Evolutionary conservation across 2,113 vertebrate species (phyloP), one percentile per base, ranked within the genome.

Genomic region (Dascyllus trimaculatus): DNA sequence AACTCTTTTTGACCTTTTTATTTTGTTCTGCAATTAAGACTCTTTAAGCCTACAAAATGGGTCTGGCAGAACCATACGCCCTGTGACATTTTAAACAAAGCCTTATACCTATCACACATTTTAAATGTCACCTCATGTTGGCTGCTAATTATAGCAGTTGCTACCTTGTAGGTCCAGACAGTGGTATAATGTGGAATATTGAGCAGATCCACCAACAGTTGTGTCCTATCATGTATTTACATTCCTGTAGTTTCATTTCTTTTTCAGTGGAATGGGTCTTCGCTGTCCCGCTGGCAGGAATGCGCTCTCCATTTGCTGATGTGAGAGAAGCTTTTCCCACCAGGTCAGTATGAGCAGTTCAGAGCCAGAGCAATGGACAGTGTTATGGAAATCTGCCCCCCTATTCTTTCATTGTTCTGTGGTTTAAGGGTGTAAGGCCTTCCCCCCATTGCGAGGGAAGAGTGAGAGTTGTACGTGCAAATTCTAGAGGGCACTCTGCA

Each of bases 331-430:
- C 52, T 87, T 86, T 87, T 88, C 80, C 86, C 71, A 69, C 61
- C 71, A 18, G 71, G 85, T 86, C 79, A 61, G 69, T 82, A n/a
- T 80, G 84, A 78, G 78, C 64, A 78, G 62, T 60, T 80, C 69
- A 74, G 71, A 86, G 79, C 73, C 72, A 52, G n/a, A 61, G 71
- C 60, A 53, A 18, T 19, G 59, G 78, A 87, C 88, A 88, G 72
- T 90, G 87, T 92, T 91, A 91, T 91, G 88, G 88, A 91, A 93
- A 91, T 90, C 85, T 86, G 52, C 43, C 70, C 65, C 67, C 72
- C 85, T 72, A 84, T 87, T 88, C 90, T 84, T 43, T 90, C 89
- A 89, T 92, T 93, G 90, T 93, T 85, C 53, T 24, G 54, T 38
- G 71, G 68, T 82, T 86, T 57, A 71, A 82, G 80, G 65, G 82